Conservation (phyloP, 1,140 invertebrate genomes). For the Andrena cerasifolii region DNA sequence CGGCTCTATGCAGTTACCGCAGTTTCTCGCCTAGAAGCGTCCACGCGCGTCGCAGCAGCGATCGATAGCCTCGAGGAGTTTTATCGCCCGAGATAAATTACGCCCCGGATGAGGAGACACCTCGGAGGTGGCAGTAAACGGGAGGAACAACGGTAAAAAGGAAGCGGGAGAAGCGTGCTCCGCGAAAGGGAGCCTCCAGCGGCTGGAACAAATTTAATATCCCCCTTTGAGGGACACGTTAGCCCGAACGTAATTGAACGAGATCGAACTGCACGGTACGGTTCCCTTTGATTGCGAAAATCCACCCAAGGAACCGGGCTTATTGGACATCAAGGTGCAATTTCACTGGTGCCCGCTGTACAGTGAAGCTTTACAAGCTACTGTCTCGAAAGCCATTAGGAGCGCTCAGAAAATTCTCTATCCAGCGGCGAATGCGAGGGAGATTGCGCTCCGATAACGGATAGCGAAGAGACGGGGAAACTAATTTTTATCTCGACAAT, state of each 20-base stretch:
- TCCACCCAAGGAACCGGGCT: background rate
- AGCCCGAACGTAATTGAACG: conserved; percentile 25
- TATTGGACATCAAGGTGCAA: conserved; percentile 8
- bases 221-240: conserved; percentile 20
- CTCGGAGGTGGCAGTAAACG: conserved; percentile 29
- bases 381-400: too few relatives aligned
- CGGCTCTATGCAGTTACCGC: background rate
- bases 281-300: conserved; percentile 15
- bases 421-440: too few relatives aligned
- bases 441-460: too few relatives aligned
- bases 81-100: conserved; percentile 59
- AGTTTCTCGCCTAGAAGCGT: conserved; percentile 38
- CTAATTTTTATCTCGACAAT: too few relatives aligned
- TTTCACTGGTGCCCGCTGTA: background rate
- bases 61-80: conserved; percentile 53
- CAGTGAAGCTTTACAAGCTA: too few relatives aligned
- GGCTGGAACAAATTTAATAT: conserved; percentile 50
- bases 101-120: conserved; percentile 35
- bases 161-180: background rate
- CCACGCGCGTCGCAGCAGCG: conserved; percentile 26
- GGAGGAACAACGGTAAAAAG: conserved; percentile 33
- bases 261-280: background rate
- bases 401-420: too few relatives aligned
- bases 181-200: conserved; percentile 33
- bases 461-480: too few relatives aligned